phyloP scores from a whole-genome alignment of 2,888 invertebrate genomes.

The Yponomeuta sedellus region DNA sequence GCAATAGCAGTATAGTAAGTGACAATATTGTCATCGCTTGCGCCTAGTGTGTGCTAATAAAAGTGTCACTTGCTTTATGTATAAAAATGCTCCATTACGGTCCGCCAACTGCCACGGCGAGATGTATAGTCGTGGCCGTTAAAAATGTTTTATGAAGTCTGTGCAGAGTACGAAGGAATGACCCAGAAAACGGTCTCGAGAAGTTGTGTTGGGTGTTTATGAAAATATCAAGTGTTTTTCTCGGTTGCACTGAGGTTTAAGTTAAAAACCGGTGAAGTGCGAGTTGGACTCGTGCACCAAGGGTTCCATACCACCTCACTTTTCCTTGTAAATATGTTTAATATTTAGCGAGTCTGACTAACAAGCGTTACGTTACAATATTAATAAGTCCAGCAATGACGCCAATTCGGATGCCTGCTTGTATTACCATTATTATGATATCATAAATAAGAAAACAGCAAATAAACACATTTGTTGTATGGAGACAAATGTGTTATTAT shows the following conservation, averaged over 20 bases:
- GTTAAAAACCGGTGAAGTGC: too few relatives aligned
- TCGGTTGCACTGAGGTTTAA: not conserved
- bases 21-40: conserved; percentile 7
- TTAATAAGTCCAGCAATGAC: too few relatives aligned
- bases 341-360: too few relatives aligned
- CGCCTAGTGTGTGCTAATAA: not conserved
- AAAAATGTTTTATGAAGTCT: conserved; percentile 65
- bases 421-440: too few relatives aligned
- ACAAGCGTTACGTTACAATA: too few relatives aligned
- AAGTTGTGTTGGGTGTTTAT: not conserved
- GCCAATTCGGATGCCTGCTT: too few relatives aligned
- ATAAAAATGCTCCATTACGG: not conserved
- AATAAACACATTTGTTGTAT: too few relatives aligned
- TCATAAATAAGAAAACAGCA: too few relatives aligned
- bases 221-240: not conserved
- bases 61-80: conserved; percentile 11
- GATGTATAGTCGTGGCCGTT: conserved; percentile 28
- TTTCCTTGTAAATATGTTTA: too few relatives aligned
- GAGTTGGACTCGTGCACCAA: too few relatives aligned
- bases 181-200: not conserved
- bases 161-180: conserved; percentile 26
- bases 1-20: not conserved
- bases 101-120: conserved; percentile 5
- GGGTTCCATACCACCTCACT: too few relatives aligned
- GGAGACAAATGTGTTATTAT: too few relatives aligned